Percentiles rank a stretch among this genome's conserved stretches.
phyloP scores from a whole-genome alignment of 2,888 invertebrate genomes.

The Anthoptus insignis region DNA sequence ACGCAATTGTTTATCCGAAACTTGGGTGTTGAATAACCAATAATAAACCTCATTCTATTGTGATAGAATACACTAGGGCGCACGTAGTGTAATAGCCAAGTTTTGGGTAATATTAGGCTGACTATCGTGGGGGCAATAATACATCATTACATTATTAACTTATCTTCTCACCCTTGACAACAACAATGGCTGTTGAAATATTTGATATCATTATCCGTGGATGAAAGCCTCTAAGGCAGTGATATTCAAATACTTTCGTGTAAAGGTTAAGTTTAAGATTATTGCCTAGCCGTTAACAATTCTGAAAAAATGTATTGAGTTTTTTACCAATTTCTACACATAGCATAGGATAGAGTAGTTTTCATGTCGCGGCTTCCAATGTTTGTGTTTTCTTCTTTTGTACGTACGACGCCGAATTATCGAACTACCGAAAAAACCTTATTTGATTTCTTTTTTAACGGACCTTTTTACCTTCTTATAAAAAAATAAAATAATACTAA shows the following conservation, averaged over 20 bases:
- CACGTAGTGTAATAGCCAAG: conserved; percentile 19
- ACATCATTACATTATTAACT: conserved; percentile 86
- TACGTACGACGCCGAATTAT: too few species aligned
- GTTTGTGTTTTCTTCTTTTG: too few species aligned
- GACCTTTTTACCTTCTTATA: too few species aligned
- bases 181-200: conserved; percentile 83
- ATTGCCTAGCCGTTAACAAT: too few species aligned
- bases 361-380: too few species aligned
- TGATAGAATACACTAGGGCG: conserved; percentile 30
- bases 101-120: conserved; percentile 35
- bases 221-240: conserved; percentile 54
- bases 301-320: too few species aligned
- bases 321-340: too few species aligned
- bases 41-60: conserved; percentile 49
- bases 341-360: too few species aligned
- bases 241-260: neutral
- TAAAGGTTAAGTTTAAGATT: neutral
- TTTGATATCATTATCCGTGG: conserved; percentile 82
- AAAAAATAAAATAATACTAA: neutral
- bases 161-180: conserved; percentile 86
- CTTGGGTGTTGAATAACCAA: conserved; percentile 34
- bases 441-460: too few species aligned
- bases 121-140: conserved; percentile 68
- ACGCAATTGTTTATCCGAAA: conserved; percentile 67
- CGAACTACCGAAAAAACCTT: too few species aligned